Conservation (phyloP, 1,140 invertebrate genomes). For the Aphaenogaster rudis region DNA sequence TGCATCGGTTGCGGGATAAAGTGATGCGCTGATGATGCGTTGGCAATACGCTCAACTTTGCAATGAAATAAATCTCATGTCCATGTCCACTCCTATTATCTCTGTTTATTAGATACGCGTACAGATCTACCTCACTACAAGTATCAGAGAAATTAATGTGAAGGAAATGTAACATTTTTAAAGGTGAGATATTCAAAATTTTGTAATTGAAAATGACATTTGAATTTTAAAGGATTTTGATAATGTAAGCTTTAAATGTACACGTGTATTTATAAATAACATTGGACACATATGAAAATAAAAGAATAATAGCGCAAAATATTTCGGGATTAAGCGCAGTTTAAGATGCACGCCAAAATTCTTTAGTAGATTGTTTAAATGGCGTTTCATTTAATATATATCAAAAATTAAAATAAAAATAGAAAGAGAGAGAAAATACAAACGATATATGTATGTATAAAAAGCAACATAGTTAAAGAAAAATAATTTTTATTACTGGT, state of each 20-base stretch:
- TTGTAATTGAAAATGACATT: background rate
- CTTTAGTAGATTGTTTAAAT: too few species aligned
- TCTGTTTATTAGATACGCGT: constrained; percentile 1
- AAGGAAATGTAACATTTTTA: background rate
- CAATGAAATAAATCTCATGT: constrained; percentile 14
- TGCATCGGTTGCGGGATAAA: constrained; percentile 8
- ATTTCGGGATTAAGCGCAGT: background rate
- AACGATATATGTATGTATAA: background rate
- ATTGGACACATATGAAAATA: background rate
- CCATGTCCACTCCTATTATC: background rate
- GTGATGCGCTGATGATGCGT: background rate
- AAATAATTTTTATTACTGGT: background rate
- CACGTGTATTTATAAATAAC: background rate
- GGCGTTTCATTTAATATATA: background rate
- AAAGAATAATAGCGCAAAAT: background rate
- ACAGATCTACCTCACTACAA: background rate
- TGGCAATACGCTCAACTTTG: constrained; percentile 15
- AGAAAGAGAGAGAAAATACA: background rate
- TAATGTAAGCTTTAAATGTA: background rate
- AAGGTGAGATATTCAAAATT: background rate
- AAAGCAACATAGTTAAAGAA: background rate
- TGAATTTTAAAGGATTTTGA: background rate
- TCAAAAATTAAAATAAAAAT: background rate
- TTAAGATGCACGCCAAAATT: background rate
- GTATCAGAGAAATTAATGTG: background rate